phyloP scores from a whole-genome alignment of 1,140 invertebrate genomes.

The Melipona quadrifasciata region DNA sequence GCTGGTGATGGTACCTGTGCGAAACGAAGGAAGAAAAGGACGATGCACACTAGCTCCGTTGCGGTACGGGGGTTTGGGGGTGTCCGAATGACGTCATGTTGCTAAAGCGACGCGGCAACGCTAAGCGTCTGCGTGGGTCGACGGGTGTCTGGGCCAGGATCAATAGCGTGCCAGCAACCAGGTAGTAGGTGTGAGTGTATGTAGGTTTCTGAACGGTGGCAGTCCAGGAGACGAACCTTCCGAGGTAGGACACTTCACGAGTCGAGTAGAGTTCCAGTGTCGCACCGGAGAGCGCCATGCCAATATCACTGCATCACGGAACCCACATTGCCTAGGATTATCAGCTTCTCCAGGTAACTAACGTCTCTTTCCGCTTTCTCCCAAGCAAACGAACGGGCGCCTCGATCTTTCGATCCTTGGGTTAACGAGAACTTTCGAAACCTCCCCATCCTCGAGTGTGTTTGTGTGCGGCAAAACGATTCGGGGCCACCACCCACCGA shows the following conservation, averaged over 20 bases:
- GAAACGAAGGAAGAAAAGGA: constrained; percentile 41
- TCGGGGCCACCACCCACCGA: constrained; percentile 17
- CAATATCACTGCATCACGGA: constrained; percentile 70
- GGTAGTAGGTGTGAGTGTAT: constrained; percentile 77
- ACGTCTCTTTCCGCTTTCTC: not conserved
- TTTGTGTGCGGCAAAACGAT: not conserved
- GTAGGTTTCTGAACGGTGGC: constrained; percentile 76
- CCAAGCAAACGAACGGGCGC: not conserved
- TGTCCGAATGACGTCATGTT: constrained; percentile 79
- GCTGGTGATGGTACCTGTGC: constrained; percentile 10
- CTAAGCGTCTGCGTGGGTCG: constrained; percentile 79
- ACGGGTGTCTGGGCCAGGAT: constrained; percentile 79
- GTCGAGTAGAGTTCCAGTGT: constrained; percentile 65
- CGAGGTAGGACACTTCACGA: constrained; percentile 76
- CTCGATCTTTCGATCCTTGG: no score
- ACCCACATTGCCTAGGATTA: constrained; percentile 76
- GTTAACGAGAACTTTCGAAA: not conserved
- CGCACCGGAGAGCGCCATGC: constrained; percentile 74
- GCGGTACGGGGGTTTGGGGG: constrained; percentile 2
- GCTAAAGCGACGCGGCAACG: constrained; percentile 81
- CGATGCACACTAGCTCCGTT: constrained; percentile 1
- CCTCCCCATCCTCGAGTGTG: not conserved
- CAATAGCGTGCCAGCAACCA: constrained; percentile 80
- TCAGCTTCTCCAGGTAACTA: constrained; percentile 76
- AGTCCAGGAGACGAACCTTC: constrained; percentile 80